phyloP scores from a whole-genome alignment of 2,797 vertebrate species.

The Botia almorhae region DNA sequence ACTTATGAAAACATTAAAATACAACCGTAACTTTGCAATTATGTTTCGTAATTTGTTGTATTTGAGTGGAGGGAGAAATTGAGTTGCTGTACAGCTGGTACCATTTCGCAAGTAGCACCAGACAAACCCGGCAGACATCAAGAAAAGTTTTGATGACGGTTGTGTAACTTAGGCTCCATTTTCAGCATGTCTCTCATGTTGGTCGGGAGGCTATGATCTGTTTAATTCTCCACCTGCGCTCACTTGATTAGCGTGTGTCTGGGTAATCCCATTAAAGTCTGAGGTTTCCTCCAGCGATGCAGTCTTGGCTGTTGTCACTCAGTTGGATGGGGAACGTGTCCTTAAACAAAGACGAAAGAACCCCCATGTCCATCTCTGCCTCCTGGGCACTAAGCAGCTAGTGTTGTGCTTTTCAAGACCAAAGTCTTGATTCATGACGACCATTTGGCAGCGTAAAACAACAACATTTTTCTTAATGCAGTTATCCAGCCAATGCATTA shows the following conservation, averaged over 20 bases:
- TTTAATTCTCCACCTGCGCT: slow-evolving; percentile 53
- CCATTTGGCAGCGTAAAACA: slow-evolving; percentile 1
- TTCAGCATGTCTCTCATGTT: slow-evolving; percentile 17
- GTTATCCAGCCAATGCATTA: neutral
- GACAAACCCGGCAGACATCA: neutral
- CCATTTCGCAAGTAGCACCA: neutral
- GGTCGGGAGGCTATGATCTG: slow-evolving; percentile 30
- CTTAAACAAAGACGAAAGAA: slow-evolving; percentile 30
- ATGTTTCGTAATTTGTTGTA: neutral
- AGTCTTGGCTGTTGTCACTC: slow-evolving; percentile 3
- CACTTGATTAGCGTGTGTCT: slow-evolving; percentile 43
- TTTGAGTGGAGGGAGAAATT: neutral
- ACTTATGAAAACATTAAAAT: neutral
- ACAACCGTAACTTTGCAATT: neutral
- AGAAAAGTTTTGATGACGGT: slow-evolving; percentile 11
- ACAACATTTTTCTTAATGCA: neutral
- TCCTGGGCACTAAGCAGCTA: neutral
- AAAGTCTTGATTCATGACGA: neutral
- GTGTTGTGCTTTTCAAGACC: slow-evolving; percentile 5
- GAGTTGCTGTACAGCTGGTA: neutral
- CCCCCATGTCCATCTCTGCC: slow-evolving; percentile 8
- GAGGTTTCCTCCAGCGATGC: slow-evolving; percentile 34
- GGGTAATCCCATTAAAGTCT: slow-evolving; percentile 53
- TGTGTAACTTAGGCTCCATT: neutral
- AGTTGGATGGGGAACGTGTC: slow-evolving; percentile 10